Conservation (phyloP, 1,140 invertebrate genomes). For the Macrocentrus cingulum region DNA sequence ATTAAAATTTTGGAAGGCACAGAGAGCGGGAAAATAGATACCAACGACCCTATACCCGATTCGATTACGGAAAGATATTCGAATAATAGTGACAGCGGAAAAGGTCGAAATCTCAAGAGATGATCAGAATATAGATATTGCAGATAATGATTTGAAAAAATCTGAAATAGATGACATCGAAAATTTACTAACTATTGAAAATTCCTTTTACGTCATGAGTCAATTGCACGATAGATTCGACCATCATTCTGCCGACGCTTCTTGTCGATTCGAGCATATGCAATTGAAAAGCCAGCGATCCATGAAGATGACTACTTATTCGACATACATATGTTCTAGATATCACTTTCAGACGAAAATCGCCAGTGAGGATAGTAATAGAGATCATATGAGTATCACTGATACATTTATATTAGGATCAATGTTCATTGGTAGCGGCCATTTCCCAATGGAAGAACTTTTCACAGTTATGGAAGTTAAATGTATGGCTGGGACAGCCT, state of each 20-base stretch:
- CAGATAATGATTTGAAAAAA: no score
- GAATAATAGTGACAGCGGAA: no score
- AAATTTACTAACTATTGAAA: neutral
- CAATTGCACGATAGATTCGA: slow-evolving; percentile 1
- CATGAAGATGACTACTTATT: neutral
- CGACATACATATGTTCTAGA: slow-evolving; percentile 29
- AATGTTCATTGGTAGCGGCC: slow-evolving; percentile 35
- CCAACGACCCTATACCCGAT: no score
- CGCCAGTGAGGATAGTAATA: slow-evolving; percentile 24
- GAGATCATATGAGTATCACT: slow-evolving; percentile 31
- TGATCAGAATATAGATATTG: no score
- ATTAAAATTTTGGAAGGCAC: no score
- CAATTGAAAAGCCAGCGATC: no score
- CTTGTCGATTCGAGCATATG: slow-evolving; percentile 3
- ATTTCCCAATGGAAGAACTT: slow-evolving; percentile 38
- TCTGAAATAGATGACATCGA: no score
- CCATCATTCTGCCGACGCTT: neutral
- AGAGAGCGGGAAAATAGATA: no score
- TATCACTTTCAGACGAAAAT: slow-evolving; percentile 27
- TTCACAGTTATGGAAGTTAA: slow-evolving; percentile 37
- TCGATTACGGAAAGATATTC: no score
- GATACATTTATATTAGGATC: slow-evolving; percentile 31
- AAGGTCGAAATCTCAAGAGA: no score
- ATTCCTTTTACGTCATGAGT: neutral
- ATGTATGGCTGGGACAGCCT: slow-evolving; percentile 33